Conservation (phyloP, 2,113 vertebrate species). For the Collichthys lucidus region DNA sequence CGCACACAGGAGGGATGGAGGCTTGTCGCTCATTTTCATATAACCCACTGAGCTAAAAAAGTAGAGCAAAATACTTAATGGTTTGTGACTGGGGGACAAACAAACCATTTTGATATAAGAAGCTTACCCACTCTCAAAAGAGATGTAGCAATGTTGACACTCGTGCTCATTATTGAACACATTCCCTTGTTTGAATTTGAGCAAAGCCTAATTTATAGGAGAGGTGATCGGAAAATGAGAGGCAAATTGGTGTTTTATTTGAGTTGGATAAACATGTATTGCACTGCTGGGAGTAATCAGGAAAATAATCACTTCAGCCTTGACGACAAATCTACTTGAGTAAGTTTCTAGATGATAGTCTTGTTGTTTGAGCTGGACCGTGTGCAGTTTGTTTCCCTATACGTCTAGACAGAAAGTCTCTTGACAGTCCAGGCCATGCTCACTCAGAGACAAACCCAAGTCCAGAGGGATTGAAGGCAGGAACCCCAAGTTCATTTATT, state of each 20-base stretch:
- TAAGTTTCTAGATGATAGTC: slow-evolving; percentile 51
- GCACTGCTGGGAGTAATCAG: slow-evolving; percentile 67
- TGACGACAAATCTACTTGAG: slow-evolving; percentile 51
- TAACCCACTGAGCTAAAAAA: slow-evolving; percentile 76
- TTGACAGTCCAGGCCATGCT: slow-evolving; percentile 55
- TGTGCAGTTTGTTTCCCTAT: slow-evolving; percentile 28
- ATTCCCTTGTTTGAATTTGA: slow-evolving; percentile 64
- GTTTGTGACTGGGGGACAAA: slow-evolving; percentile 79
- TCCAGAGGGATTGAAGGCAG: slow-evolving; percentile 63
- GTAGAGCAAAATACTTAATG: slow-evolving; percentile 80
- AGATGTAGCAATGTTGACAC: slow-evolving; percentile 63
- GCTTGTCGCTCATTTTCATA: slow-evolving; percentile 77
- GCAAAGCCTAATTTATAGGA: slow-evolving; percentile 65
- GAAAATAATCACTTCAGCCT: slow-evolving; percentile 63
- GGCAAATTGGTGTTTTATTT: slow-evolving; percentile 70
- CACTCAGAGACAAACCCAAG: slow-evolving; percentile 43
- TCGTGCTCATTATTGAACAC: slow-evolving; percentile 46
- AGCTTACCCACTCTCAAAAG: slow-evolving; percentile 78
- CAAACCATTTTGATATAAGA: slow-evolving; percentile 79
- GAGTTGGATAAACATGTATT: slow-evolving; percentile 72
- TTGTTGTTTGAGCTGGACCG: slow-evolving; percentile 67
- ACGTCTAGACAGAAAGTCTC: slow-evolving; percentile 65
- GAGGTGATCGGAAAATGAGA: slow-evolving; percentile 66
- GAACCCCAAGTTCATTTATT: slow-evolving; percentile 68
- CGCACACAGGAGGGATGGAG: slow-evolving; percentile 77